Evolutionary conservation across 92 coral and sea anemone species (phyloP).

Genomic region (Palythoa heliodiscus): DNA sequence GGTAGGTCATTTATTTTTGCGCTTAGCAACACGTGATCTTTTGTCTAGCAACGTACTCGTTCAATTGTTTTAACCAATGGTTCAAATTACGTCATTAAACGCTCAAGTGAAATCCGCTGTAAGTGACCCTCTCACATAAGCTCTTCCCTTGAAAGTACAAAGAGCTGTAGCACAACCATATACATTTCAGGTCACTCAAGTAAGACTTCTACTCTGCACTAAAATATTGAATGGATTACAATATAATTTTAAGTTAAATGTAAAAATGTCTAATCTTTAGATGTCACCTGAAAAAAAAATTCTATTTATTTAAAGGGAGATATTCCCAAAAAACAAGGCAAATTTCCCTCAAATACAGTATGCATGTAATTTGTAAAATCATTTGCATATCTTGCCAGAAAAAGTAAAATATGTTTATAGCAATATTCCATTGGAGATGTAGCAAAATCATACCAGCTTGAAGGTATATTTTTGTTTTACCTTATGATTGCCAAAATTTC

Average conservation of each 20-base stretch:
- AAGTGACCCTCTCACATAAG: too few species aligned
- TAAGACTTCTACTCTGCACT: background rate
- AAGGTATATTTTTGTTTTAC: conserved; percentile 10
- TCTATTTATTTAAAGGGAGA: background rate
- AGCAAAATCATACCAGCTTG: background rate
- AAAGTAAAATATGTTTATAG: conserved; percentile 12
- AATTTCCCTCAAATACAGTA: conserved; percentile 6
- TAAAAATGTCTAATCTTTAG: background rate
- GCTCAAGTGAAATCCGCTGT: too few species aligned
- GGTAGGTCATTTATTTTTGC: too few species aligned
- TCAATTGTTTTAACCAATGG: too few species aligned
- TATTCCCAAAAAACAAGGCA: background rate
- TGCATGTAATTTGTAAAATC: background rate
- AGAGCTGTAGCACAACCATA: too few species aligned
- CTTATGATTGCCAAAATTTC: background rate
- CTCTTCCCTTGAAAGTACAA: too few species aligned
- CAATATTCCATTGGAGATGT: background rate
- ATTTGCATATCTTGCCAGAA: background rate
- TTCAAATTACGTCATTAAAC: too few species aligned
- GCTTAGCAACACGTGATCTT: too few species aligned
- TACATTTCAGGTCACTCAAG: background rate
- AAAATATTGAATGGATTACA: conserved; percentile 4
- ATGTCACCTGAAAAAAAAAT: conserved; percentile 1
- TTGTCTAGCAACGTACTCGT: too few species aligned
- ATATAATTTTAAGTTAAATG: background rate